A percentile compares a stretch with the other conserved stretches of the same genome.
phyloP scores from a whole-genome alignment of 2,888 invertebrate species.

The Apamea sordens region DNA sequence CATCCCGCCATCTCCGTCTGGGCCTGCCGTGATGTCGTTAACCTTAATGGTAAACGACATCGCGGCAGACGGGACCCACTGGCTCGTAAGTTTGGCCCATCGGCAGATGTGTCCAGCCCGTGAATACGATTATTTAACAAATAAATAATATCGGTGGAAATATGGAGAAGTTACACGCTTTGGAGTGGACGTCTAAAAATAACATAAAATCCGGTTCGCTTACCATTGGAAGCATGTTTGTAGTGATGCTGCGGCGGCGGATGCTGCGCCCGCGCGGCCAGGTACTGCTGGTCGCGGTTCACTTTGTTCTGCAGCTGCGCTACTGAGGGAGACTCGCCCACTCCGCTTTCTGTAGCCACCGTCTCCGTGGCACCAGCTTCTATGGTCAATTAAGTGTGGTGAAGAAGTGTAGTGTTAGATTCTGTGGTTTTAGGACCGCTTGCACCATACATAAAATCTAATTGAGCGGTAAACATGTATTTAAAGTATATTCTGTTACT shows the following conservation, averaged over 20 bases:
- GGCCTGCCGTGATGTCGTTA: too few relatives aligned
- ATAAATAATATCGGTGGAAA: too few relatives aligned
- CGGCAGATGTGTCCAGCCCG: too few relatives aligned
- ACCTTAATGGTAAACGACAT: too few relatives aligned
- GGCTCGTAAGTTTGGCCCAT: too few relatives aligned
- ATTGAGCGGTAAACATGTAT: background rate
- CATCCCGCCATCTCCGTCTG: too few relatives aligned
- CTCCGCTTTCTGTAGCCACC: slow-evolving; percentile 84
- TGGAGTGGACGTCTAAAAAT: background rate
- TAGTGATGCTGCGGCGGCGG: slow-evolving; percentile 90
- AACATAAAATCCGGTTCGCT: background rate
- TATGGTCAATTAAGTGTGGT: slow-evolving; percentile 60
- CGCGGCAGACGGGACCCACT: too few relatives aligned
- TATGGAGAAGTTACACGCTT: background rate
- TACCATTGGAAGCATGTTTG: slow-evolving; percentile 87
- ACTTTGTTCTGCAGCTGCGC: slow-evolving; percentile 95
- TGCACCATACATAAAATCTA: background rate
- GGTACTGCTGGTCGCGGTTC: slow-evolving; percentile 94
- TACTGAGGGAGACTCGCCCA: slow-evolving; percentile 94
- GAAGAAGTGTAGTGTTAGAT: background rate
- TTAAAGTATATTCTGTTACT: background rate
- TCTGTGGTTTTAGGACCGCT: background rate
- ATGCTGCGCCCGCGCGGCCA: slow-evolving; percentile 92
- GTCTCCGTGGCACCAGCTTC: slow-evolving; percentile 86
- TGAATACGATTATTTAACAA: too few relatives aligned